phyloP scores from a whole-genome alignment of 1,140 invertebrate genomes.

The Chrysomallon squamiferum region DNA sequence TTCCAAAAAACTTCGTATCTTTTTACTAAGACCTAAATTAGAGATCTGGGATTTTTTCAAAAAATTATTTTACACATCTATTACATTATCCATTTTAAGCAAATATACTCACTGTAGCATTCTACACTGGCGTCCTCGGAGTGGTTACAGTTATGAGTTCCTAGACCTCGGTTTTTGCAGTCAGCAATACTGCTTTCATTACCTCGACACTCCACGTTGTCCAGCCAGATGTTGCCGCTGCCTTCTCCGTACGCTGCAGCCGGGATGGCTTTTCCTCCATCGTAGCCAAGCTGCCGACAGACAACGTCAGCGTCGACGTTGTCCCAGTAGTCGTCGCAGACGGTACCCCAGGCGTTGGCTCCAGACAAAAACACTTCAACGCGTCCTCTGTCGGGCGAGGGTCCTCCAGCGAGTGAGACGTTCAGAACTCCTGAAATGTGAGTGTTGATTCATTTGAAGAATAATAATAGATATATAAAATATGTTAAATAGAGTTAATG shows the following conservation, averaged over 20 bases:
- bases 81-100: too few relatives aligned
- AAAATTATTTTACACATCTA: too few relatives aligned
- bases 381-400: conserved; percentile 24
- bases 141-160: conserved; percentile 50
- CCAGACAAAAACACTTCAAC: conserved; percentile 41
- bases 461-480: not conserved
- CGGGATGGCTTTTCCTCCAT: conserved; percentile 24
- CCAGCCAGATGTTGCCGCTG: conserved; percentile 44
- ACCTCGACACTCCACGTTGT: conserved; percentile 49
- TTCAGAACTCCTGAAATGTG: not conserved
- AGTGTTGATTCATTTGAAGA: not conserved
- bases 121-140: conserved; percentile 45
- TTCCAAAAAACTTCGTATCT: too few relatives aligned
- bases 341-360: conserved; percentile 45
- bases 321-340: conserved; percentile 53
- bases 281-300: conserved; percentile 36
- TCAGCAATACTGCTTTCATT: conserved; percentile 33
- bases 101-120: conserved; percentile 36
- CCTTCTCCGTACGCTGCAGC: conserved; percentile 22
- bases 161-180: conserved; percentile 36
- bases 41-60: too few relatives aligned
- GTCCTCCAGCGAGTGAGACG: conserved; percentile 2
- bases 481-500: not conserved
- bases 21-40: too few relatives aligned
- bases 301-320: conserved; percentile 44